Conservation (phyloP, 2,888 invertebrate species). For the Drosophila sordidapex region DNA sequence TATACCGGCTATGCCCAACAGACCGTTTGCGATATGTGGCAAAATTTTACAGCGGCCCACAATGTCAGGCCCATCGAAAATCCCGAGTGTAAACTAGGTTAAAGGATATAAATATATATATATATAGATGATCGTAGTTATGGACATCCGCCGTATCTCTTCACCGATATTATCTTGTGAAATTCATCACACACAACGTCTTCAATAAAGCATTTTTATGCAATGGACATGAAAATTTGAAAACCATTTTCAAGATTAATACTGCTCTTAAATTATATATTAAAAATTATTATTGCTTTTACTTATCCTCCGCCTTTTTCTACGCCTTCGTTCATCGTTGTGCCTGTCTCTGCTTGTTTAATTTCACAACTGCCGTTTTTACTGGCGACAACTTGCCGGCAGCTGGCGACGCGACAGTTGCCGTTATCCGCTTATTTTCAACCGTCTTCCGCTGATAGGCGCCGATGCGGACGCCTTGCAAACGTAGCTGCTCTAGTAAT, state of each 20-base stretch:
- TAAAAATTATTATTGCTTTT: too few species aligned
- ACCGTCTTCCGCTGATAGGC: neutral
- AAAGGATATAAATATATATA: neutral
- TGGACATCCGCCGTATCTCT: neutral
- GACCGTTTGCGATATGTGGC: constrained; percentile 37
- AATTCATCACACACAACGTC: neutral
- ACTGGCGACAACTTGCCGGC: neutral
- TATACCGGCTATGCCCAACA: constrained; percentile 37
- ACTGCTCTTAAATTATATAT: neutral
- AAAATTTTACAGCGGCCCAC: constrained; percentile 21
- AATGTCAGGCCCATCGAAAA: constrained; percentile 3
- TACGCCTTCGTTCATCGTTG: neutral
- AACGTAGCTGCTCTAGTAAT: neutral
- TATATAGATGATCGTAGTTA: neutral
- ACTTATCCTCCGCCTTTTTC: neutral
- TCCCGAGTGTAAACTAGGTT: neutral
- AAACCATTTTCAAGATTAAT: neutral
- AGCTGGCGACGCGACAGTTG: neutral
- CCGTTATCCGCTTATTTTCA: neutral
- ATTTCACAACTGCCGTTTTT: neutral
- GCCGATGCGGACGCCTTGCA: neutral
- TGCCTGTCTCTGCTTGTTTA: neutral
- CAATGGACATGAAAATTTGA: neutral
- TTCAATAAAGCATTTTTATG: neutral
- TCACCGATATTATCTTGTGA: neutral